Evolutionary conservation across 2,113 vertebrate species (phyloP).

Genomic region (Gymnobelideus leadbeateri): DNA sequence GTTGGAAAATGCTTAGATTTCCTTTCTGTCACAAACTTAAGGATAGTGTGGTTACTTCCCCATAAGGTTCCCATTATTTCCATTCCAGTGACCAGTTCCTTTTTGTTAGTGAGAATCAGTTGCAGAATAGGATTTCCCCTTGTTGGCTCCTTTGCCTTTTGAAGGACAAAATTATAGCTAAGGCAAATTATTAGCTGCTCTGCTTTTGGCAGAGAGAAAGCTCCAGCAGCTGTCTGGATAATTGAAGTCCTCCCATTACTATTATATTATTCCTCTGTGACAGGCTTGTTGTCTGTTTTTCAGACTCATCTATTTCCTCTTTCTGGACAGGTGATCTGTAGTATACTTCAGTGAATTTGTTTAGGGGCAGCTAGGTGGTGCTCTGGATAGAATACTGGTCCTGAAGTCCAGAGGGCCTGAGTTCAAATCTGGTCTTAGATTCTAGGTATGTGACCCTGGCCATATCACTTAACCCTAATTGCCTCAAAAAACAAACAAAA

Average conservation of each 20-base stretch:
- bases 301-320: neutral
- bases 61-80: neutral
- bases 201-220: neutral
- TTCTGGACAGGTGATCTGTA: neutral
- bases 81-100: neutral
- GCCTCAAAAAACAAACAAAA: no score
- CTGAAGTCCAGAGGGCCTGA: no score
- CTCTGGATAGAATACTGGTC: no score
- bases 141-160: neutral
- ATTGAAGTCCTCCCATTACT: neutral
- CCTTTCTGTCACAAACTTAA: neutral
- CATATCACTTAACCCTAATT: no score
- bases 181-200: neutral
- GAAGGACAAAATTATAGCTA: neutral
- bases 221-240: neutral
- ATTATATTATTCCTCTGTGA: neutral
- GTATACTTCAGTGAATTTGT: neutral
- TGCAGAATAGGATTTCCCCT: neutral
- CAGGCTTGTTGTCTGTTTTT: neutral
- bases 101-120: neutral
- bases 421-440: no score
- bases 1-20: neutral
- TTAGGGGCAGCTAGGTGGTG: no score
- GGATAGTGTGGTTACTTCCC: neutral
- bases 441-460: no score